Percentiles rank a stretch among this genome's conserved stretches.
Conservation (phyloP, 2,888 invertebrate genomes). For the Ichneumon xanthorius region DNA sequence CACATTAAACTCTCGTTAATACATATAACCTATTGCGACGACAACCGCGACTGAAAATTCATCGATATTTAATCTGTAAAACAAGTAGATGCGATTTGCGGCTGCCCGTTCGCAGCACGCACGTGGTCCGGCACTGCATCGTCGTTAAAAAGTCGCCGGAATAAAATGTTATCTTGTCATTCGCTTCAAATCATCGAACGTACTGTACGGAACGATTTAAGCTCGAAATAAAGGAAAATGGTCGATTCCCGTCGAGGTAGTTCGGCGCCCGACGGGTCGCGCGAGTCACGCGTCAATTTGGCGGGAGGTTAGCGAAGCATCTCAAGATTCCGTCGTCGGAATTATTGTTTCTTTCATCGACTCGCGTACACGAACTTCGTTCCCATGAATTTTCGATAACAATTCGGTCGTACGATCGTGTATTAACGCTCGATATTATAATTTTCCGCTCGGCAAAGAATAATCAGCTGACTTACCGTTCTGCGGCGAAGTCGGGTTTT, state of each 20-base stretch:
- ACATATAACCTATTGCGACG: background rate
- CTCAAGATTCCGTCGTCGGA: constrained; percentile 44
- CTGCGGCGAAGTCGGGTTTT: constrained; percentile 76
- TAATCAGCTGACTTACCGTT: constrained; percentile 77
- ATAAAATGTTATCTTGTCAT: background rate
- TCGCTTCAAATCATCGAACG: background rate
- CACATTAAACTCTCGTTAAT: background rate
- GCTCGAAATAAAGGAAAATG: background rate
- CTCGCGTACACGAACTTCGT: background rate
- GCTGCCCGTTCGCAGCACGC: background rate
- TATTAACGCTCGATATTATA: background rate
- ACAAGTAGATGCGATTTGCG: background rate
- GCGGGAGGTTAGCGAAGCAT: constrained; percentile 73
- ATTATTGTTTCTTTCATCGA: constrained; percentile 5
- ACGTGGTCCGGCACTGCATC: constrained; percentile 25
- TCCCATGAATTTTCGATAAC: background rate
- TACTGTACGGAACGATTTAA: background rate
- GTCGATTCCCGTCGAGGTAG: constrained; percentile 22
- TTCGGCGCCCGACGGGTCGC: constrained; percentile 74
- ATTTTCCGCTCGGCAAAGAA: constrained; percentile 13
- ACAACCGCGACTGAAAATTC: background rate
- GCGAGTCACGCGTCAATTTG: constrained; percentile 75
- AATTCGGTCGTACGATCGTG: background rate
- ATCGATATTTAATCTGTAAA: background rate
- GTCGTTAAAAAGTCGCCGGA: background rate